Base-by-base conservation (phyloP, 2,888 invertebrate genomes). In the Amorpha juglandis region DNA sequence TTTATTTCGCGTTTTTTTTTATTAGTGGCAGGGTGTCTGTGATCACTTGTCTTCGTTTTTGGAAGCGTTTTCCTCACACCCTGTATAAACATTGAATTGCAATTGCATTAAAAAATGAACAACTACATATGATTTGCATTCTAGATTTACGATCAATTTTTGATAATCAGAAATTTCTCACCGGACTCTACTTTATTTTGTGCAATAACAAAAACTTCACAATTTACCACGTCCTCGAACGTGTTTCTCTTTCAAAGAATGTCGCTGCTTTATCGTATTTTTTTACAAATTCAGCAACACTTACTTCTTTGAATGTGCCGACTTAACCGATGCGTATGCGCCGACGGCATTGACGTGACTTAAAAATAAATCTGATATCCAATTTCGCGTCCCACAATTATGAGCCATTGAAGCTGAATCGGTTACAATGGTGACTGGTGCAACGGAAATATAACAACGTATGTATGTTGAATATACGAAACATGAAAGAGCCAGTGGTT, bases 361-460 rank as follows among this genome's bases (percentile, higher is more conserved):
- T 58, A 58, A 42, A 42, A 58, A 58, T 58, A 42, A 58, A 58
- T 58, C 42, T 42, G 21, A 58, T 58, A 58, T 42, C 38, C 42
- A 58, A 58, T 58, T 58, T 58, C 58, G 58, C 58, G 58, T 58
- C 42, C 58, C 58, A 58, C 19, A 58, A 58, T 58, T 58, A 58
- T 58, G 42, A 58, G 58, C 58, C 42, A 42, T 58, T 58, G 58
- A 55, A 55, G 16, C 38, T 38, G 55, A 58, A 58, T 58, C 42
- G 58, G 58, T 42, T 58, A 58, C 42, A 58, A 12, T 42, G 19
- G 58, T 12, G 58, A 16, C 16, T 6, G 55, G 35, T 35, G 55
- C 35, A 16, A 35, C 35, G 35, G 6, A 11, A 38, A 58, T 19
- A 58, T 58, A 58, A 58, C 38, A 58, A 58, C 19, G 38, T 42